Percentiles rank a stretch among this genome's conserved stretches.
phyloP scores from a whole-genome alignment of 1,140 invertebrate species.

The Eueides isabella region DNA sequence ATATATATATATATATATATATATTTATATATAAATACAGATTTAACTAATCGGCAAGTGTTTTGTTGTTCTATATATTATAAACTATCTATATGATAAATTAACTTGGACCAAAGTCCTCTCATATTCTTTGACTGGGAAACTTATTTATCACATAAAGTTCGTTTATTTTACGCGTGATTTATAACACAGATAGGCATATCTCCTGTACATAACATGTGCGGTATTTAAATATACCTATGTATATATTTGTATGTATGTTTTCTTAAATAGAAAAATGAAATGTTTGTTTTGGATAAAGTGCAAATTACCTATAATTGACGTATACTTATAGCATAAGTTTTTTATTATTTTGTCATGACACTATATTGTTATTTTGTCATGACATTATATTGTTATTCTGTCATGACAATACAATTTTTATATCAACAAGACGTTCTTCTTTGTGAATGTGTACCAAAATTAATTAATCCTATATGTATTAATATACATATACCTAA shows the following conservation, averaged over 20 bases:
- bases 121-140: not conserved
- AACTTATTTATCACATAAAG: constrained; percentile 3
- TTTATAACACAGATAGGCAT: constrained; percentile 5
- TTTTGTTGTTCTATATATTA: not conserved
- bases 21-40: no score
- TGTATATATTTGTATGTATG: not conserved
- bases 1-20: no score
- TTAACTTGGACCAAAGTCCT: constrained; percentile 2
- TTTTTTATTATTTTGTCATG: not conserved
- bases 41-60: not conserved
- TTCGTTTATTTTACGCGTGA: constrained; percentile 8
- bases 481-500: no score
- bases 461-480: not conserved
- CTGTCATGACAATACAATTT: not conserved
- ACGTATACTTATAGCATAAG: no score
- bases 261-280: not conserved
- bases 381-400: not conserved
- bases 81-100: not conserved
- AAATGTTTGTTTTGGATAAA: not conserved
- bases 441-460: not conserved
- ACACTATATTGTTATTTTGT: not conserved
- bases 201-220: not conserved
- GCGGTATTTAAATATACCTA: not conserved
- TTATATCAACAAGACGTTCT: not conserved
- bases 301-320: not conserved